A percentile compares a stretch with the other conserved stretches of the same genome.
Evolutionary conservation across 2,888 invertebrate genomes (phyloP).

Genomic region (Xestia xanthographa): DNA sequence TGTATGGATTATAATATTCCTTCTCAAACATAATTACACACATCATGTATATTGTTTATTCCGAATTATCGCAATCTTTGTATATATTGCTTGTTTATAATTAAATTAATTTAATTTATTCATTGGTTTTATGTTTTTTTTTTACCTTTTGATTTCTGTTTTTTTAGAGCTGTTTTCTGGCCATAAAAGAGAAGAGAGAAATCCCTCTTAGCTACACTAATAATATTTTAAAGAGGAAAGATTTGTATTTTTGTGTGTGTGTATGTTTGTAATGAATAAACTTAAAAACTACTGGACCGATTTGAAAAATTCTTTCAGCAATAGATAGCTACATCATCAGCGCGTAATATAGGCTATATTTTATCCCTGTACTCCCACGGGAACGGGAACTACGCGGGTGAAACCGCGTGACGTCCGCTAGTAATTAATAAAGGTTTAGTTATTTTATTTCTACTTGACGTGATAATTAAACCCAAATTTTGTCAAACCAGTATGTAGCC

Average conservation of each 20-base stretch:
- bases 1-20: constrained; percentile 40
- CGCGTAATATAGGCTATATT: too few species aligned
- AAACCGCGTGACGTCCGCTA: too few species aligned
- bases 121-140: constrained; percentile 45
- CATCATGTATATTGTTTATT: constrained; percentile 53
- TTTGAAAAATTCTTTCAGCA: too few species aligned
- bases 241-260: too few species aligned
- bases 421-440: not conserved
- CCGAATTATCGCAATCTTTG: constrained; percentile 64
- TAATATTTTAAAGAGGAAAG: too few species aligned
- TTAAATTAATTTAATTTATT: constrained; percentile 64
- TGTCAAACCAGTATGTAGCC: not conserved
- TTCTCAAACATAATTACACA: constrained; percentile 23
- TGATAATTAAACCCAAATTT: not conserved
- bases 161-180: not conserved
- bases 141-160: not conserved
- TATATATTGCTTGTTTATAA: constrained; percentile 65
- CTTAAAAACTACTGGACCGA: too few species aligned
- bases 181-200: not conserved
- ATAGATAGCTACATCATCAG: too few species aligned
- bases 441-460: not conserved
- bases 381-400: too few species aligned
- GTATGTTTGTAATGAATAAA: too few species aligned
- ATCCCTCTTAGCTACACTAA: not conserved
- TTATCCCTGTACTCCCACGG: too few species aligned